Evolutionary conservation across 2,113 vertebrate genomes (phyloP), one percentile per base, ranked within the genome.

Genomic region (Chauna torquata): DNA sequence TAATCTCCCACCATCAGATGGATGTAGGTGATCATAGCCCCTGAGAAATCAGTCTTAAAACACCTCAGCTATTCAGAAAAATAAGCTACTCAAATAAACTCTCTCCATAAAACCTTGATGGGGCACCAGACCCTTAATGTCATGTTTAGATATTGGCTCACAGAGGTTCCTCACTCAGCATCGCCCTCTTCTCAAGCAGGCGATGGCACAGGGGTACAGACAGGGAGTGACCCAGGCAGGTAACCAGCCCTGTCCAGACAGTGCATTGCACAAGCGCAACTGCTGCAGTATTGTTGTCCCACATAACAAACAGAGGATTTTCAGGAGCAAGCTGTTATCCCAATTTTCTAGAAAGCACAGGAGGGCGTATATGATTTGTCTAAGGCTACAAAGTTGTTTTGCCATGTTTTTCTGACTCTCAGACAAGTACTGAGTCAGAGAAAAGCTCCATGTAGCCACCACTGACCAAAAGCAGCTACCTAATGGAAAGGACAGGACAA

Each of bases 211-310:
- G 42, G 42, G 36, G 19, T 71, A 45, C 0, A 0, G 18, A 25
- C 16, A 66, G 36, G 20, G 62, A 70, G 36, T n/a, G 20, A 76
- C 16, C 7, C 55, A n/a, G 2, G 1, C 25, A 36, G 8, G 13
- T 47, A 86, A 70, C 17, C 30, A 23, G 44, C 20, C 47, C 61
- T 38, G 49, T 38, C 54, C 49, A 8, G 19, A 44, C 19, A 34
- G 15, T 1, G n/a, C 3, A 1, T 16, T 24, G 36, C 54, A 30
- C 16, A 45, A 38, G 36, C 14, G 30, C 0, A 1, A 17, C 42
- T 38, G 36, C 32, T 68, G 16, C 25, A 55, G 36, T 28, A 9
- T 11, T 57, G 17, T 17, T 38, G 42, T 25, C 47, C 22, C 27
- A 40, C 12, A 6, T 30, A 75, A 69, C 34, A 18, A 9, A 22